A percentile compares a stretch with the other conserved stretches of the same genome.
Evolutionary conservation across 2,888 invertebrate genomes (phyloP).

Genomic region (Lottia gigantea): DNA sequence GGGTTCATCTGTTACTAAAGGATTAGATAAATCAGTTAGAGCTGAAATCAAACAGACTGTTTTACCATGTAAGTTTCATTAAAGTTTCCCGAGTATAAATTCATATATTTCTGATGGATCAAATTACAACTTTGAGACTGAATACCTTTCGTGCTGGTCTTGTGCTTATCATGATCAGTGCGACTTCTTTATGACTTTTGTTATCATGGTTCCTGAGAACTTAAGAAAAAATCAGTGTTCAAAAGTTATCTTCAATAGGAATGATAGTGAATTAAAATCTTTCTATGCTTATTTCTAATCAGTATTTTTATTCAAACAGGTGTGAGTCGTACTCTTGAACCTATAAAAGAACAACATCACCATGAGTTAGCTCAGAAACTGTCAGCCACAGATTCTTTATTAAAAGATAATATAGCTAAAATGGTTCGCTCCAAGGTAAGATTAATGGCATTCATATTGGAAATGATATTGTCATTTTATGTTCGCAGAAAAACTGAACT

Average conservation of each 20-base stretch:
- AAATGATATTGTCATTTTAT: no score
- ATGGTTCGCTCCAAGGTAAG: slow-evolving; percentile 82
- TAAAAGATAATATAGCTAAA: slow-evolving; percentile 84
- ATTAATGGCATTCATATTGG: slow-evolving; percentile 9
- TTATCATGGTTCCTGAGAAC: no score
- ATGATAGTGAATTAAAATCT: no score
- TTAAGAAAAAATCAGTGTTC: no score
- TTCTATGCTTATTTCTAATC: neutral
- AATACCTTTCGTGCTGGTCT: no score
- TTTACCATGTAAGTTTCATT: slow-evolving; percentile 63
- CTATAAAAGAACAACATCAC: slow-evolving; percentile 80
- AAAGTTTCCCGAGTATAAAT: no score
- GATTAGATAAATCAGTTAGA: slow-evolving; percentile 73
- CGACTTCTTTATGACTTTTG: no score
- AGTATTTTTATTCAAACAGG: slow-evolving; percentile 65
- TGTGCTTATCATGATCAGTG: no score
- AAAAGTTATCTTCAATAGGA: no score
- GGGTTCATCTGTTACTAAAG: slow-evolving; percentile 71
- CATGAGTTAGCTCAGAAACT: slow-evolving; percentile 80
- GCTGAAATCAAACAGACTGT: slow-evolving; percentile 73
- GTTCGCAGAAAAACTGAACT: no score
- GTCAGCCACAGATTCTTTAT: slow-evolving; percentile 78
- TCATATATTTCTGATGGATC: no score
- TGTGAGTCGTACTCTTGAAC: slow-evolving; percentile 78
- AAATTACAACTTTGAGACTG: no score